These are phyloP conservation scores for Microtus pennsylvanicus DNA, from an alignment of 2,113 vertebrate species.

Conservation along the genomic window DNA sequence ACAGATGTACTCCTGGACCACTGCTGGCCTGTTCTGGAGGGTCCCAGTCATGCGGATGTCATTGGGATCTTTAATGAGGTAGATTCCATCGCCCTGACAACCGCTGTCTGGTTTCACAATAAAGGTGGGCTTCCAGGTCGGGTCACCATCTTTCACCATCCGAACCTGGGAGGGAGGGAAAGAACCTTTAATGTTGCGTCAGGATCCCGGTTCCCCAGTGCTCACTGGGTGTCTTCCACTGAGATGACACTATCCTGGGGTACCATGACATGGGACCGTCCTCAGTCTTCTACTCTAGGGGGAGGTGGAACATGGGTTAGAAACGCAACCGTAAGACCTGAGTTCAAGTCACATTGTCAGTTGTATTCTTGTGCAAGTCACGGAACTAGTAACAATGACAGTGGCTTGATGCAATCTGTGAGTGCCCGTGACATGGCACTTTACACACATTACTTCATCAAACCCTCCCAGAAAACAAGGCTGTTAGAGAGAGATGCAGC, in stretches of 20 bases:
- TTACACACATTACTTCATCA: not conserved
- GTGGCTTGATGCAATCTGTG: not conserved
- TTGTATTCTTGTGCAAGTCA: not conserved
- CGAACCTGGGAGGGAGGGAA: constrained; percentile 87
- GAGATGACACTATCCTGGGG: not conserved
- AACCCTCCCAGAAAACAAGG: not conserved
- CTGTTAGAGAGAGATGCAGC: not conserved
- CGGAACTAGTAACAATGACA: not conserved
- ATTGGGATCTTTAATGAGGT: constrained; percentile 96
- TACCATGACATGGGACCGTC: not conserved
- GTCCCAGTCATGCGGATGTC: constrained; percentile 90
- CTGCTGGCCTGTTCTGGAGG: constrained; percentile 91
- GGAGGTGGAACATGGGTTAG: rapidly evolving
- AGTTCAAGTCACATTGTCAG: not conserved
- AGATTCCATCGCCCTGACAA: constrained; percentile 99
- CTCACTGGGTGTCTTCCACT: not conserved
- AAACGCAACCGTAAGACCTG: not conserved
- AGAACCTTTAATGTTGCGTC: not conserved
- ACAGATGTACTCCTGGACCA: constrained; percentile 97
- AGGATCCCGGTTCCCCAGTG: not conserved
- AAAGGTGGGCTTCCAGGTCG: constrained; percentile 92
- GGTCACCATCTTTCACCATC: constrained; percentile 90
- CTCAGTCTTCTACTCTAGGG: not conserved
- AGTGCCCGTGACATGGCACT: too few relatives aligned
- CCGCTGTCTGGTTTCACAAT: constrained; percentile 98